Conservation (phyloP, 1,140 invertebrate species). For the Neuroterus valhalla region DNA sequence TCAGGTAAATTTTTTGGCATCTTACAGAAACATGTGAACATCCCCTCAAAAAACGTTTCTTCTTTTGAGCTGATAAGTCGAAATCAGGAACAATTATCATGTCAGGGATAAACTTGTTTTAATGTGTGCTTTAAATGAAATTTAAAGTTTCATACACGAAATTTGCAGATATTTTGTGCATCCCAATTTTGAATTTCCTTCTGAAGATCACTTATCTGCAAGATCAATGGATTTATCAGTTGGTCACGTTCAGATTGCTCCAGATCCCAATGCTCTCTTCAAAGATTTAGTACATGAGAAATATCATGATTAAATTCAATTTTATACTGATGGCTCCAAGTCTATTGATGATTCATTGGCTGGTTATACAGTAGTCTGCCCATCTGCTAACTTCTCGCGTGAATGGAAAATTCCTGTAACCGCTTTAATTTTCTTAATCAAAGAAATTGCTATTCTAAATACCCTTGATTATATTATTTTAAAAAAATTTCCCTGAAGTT, state of each 20-base stretch:
- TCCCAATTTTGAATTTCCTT: neutral
- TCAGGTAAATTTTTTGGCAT: constrained; percentile 37
- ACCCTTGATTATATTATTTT: neutral
- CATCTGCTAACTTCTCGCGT: too few species aligned
- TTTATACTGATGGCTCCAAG: too few species aligned
- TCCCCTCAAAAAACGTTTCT: too few species aligned
- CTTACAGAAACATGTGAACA: constrained; percentile 34
- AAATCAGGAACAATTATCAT: neutral
- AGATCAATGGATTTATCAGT: neutral
- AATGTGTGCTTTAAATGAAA: neutral
- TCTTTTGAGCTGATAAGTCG: neutral
- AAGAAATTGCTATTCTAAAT: neutral
- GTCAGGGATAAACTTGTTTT: neutral
- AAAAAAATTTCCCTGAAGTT: neutral
- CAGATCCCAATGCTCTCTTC: neutral
- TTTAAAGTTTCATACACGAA: neutral
- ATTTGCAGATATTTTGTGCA: neutral
- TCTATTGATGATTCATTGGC: too few species aligned
- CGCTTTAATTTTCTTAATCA: neutral
- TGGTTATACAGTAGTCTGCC: too few species aligned
- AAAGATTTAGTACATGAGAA: too few species aligned
- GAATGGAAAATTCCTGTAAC: neutral
- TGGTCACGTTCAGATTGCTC: neutral
- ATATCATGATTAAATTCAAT: too few species aligned
- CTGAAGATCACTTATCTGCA: neutral